Percentiles rank a stretch among this genome's conserved stretches.
These are phyloP conservation scores for Drosophila lutescens DNA, from an alignment of 2,888 invertebrate species.

Conservation along the genomic window DNA sequence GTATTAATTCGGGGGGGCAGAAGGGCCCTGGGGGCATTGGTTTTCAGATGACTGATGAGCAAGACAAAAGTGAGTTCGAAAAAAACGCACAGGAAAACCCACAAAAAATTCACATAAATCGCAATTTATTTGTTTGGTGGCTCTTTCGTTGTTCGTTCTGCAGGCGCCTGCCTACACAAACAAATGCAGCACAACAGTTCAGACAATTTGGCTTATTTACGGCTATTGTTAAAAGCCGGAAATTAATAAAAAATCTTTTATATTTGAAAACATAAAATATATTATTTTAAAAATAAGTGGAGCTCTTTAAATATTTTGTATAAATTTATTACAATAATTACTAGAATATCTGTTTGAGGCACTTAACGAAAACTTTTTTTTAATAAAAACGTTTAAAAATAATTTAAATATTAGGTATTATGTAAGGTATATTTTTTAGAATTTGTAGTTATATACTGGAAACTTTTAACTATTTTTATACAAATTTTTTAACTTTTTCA, in stretches of 20 bases:
- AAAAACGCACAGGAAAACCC: conserved; percentile 43
- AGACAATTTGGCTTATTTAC: neutral
- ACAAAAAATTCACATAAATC: conserved; percentile 55
- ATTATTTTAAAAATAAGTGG: too few species aligned
- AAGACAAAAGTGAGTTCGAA: conserved; percentile 40
- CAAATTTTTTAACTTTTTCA: neutral
- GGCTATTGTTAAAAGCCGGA: neutral
- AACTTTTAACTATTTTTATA: neutral
- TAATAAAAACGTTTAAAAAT: too few species aligned
- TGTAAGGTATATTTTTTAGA: too few species aligned
- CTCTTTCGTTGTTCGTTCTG: conserved; percentile 23
- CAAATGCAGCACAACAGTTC: conserved; percentile 25
- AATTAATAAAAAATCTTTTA: neutral
- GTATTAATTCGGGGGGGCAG: conserved; percentile 3
- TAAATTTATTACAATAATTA: too few species aligned
- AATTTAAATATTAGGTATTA: too few species aligned
- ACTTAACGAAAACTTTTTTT: too few species aligned
- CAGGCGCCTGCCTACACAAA: conserved; percentile 67
- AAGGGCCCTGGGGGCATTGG: conserved; percentile 12
- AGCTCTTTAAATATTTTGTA: too few species aligned
- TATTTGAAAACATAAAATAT: neutral
- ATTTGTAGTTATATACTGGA: neutral
- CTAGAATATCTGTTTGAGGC: too few species aligned
- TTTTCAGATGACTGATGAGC: conserved; percentile 36
- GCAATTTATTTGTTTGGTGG: conserved; percentile 39